Percentiles rank a stretch among this genome's conserved stretches.
These are phyloP conservation scores for Machimus atricapillus DNA, from an alignment of 2,888 invertebrate species.

Conservation along the genomic window DNA sequence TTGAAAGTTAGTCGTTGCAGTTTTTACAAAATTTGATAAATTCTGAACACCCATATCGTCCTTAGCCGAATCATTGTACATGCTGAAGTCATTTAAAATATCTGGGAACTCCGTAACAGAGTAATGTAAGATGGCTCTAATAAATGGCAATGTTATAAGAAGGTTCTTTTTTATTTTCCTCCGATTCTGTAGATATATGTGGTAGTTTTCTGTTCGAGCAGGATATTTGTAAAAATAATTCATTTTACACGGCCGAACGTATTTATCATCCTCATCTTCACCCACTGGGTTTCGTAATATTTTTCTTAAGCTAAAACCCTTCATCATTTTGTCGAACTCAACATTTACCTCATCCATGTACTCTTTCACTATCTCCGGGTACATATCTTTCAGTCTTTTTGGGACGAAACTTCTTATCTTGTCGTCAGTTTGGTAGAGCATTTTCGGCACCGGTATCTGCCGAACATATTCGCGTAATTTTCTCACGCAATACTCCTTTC, in stretches of 20 bases:
- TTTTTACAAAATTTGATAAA: constrained; percentile 52
- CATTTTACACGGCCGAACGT: constrained; percentile 57
- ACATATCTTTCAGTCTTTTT: constrained; percentile 65
- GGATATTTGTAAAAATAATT: constrained; percentile 66
- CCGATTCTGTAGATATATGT: constrained; percentile 67
- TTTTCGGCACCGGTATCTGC: constrained; percentile 68
- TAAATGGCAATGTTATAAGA: constrained; percentile 69
- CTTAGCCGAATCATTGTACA: constrained; percentile 46
- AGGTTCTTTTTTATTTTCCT: constrained; percentile 67
- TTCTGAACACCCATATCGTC: not conserved
- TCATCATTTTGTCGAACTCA: constrained; percentile 69
- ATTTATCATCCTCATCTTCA: constrained; percentile 61
- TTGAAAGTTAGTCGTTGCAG: constrained; percentile 56
- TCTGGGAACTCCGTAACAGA: constrained; percentile 60
- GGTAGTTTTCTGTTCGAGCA: constrained; percentile 70
- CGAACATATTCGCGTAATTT: constrained; percentile 68
- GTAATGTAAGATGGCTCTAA: constrained; percentile 62
- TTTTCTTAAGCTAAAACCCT: constrained; percentile 70
- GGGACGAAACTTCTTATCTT: constrained; percentile 69
- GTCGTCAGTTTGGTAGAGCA: constrained; percentile 69
- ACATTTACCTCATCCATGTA: constrained; percentile 65
- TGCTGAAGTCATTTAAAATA: constrained; percentile 57
- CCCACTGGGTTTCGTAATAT: constrained; percentile 69
- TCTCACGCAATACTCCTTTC: constrained; percentile 65
- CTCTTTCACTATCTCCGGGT: constrained; percentile 63